These are phyloP conservation scores for Mus spicilegus DNA, from an alignment of 2,113 vertebrate genomes.

Conservation along the genomic window DNA sequence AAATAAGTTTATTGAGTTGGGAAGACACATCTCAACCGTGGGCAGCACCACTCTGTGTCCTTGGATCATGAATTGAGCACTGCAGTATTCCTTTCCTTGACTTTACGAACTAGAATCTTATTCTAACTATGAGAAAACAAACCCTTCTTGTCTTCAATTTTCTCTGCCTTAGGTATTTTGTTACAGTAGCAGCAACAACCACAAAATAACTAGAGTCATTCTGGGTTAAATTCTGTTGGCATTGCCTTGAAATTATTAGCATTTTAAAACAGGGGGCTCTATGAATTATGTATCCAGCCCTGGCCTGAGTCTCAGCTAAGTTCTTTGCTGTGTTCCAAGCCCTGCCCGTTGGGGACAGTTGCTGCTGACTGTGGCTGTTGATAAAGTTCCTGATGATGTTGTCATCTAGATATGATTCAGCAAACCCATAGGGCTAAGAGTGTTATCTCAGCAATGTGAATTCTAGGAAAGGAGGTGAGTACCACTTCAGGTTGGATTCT, in stretches of 20 bases:
- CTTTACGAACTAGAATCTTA: background rate
- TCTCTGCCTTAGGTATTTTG: background rate
- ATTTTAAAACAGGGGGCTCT: background rate
- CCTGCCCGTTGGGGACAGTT: background rate
- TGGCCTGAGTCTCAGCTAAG: background rate
- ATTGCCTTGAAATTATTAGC: background rate
- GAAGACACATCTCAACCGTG: background rate
- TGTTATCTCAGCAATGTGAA: background rate
- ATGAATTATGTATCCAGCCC: background rate
- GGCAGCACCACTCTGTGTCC: background rate
- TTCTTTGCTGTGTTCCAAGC: background rate
- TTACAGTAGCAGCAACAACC: background rate
- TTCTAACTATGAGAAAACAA: background rate
- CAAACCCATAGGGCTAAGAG: background rate
- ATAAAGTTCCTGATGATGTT: background rate
- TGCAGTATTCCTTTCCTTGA: background rate
- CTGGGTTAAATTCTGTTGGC: background rate
- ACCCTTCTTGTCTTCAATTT: background rate
- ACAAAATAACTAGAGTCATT: background rate
- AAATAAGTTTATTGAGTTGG: background rate
- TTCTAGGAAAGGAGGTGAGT: background rate
- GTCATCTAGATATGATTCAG: background rate
- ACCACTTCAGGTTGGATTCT: background rate
- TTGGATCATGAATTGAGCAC: background rate
- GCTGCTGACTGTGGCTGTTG: background rate